Percentiles rank a stretch among this genome's conserved stretches.
Evolutionary conservation across 2,113 vertebrate genomes (phyloP).

Genomic region (Ictidomys tridecemlineatus): DNA sequence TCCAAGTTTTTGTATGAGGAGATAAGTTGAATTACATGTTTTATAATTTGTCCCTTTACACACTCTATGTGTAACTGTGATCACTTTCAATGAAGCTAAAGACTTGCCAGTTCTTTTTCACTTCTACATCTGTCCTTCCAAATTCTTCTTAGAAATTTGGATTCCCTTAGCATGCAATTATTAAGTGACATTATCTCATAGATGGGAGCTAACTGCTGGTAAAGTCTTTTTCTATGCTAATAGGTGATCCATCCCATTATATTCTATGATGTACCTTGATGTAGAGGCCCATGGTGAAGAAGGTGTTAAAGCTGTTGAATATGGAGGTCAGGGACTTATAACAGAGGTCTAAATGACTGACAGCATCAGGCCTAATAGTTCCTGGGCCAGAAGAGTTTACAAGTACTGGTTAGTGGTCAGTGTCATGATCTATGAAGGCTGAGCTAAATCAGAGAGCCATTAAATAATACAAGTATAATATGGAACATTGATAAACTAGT

Average conservation of each 20-base stretch:
- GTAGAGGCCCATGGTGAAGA: slow-evolving; percentile 98
- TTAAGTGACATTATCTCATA: not conserved
- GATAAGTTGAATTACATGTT: not conserved
- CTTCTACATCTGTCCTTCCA: not conserved
- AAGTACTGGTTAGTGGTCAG: not conserved
- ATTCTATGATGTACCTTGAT: slow-evolving; percentile 92
- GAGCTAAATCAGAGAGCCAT: not conserved
- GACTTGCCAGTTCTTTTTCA: not conserved
- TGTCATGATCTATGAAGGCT: not conserved
- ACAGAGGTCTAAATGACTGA: slow-evolving; percentile 97
- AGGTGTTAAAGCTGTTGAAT: slow-evolving; percentile 97
- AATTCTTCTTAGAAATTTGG: not conserved
- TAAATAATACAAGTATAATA: not conserved
- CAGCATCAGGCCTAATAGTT: slow-evolving; percentile 95
- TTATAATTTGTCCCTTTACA: not conserved
- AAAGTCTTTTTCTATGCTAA: too few relatives aligned
- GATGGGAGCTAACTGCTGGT: too few relatives aligned
- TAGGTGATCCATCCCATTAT: too few relatives aligned
- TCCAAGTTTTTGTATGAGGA: not conserved
- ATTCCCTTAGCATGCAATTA: slow-evolving; percentile 92
- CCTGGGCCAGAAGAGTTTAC: slow-evolving; percentile 81
- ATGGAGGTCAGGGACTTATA: slow-evolving; percentile 98
- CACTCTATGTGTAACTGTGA: not conserved
- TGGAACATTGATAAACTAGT: not conserved
- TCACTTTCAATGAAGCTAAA: not conserved